phyloP scores from a whole-genome alignment of 2,797 vertebrate genomes.

The Enteromius unitaeniatus region DNA sequence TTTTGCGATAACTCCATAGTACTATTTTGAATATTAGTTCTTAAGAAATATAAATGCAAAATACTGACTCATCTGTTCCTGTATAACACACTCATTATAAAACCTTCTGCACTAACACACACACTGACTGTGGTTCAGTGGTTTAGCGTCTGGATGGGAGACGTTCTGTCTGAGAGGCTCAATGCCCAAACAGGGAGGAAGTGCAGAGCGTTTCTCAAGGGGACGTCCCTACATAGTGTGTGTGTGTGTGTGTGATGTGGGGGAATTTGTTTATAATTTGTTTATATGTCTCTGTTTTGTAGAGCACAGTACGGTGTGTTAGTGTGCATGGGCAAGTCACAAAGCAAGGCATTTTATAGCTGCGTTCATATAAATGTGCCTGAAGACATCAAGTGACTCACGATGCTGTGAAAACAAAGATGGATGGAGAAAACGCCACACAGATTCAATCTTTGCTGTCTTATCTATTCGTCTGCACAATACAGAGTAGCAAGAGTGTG shows the following conservation, averaged over 20 bases:
- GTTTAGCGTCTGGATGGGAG: conserved; percentile 41
- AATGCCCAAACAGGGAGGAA: conserved; percentile 49
- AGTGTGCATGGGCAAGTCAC: background rate
- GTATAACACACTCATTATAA: background rate
- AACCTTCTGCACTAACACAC: background rate
- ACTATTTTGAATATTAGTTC: background rate
- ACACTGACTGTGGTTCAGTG: conserved; percentile 33
- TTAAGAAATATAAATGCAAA: conserved; percentile 16
- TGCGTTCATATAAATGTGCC: conserved; percentile 9
- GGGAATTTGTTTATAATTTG: conserved; percentile 38
- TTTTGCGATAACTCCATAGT: too few species aligned
- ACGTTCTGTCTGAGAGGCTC: conserved; percentile 52
- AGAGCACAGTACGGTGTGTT: conserved; percentile 1
- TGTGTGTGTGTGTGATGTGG: background rate
- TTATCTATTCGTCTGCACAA: conserved; percentile 35
- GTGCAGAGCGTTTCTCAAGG: conserved; percentile 43
- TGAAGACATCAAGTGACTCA: conserved; percentile 43
- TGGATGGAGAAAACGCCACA: conserved; percentile 32
- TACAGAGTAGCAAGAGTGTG: conserved; percentile 33
- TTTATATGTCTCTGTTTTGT: conserved; percentile 34
- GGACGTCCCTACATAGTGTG: conserved; percentile 44
- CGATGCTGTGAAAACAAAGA: conserved; percentile 21
- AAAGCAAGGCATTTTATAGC: background rate
- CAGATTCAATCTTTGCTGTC: conserved; percentile 49
- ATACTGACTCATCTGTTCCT: background rate